Evolutionary conservation across 2,888 invertebrate species (phyloP), one percentile per base, ranked within the genome.

Genomic region (Oscheius sp.): DNA sequence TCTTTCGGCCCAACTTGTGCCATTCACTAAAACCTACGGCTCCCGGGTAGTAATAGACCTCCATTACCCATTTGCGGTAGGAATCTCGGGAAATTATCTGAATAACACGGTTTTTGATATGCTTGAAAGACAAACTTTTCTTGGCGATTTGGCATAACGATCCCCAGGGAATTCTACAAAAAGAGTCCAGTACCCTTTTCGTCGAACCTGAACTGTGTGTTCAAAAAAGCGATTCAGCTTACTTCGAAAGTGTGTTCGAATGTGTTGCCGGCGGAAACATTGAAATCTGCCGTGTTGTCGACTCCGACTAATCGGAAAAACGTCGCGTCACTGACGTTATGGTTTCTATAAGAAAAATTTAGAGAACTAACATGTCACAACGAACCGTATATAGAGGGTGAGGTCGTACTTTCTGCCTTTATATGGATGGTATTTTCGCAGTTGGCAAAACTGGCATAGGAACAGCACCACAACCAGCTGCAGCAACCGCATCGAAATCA

Each of bases 131-230:
- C 4, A 21, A 29, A 84, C 84, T 68, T 88, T 88, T 73, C 86
- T 76, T 2, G 87, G 88, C 13, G 86, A 87, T 70, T 84, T 85
- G 7, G 85, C 85, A 63, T 86, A 88, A 33, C 88, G 82, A 79
- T 88, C 87, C 42, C 84, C 81, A n/a, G 88, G 88, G 68, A 88
- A 88, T 71, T 88, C 88, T 70, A 88, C 88, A 72, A 88, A 88
- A 57, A 88, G 74, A 42, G 88, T 88, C 88, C 88, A 88, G 73
- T 80, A 88, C 4, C 88, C 88, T 74, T 88, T 88, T 51, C 88
- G 75, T 59, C 84, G 82, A 29, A 88, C 87, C 86, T 86, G 74
- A 33, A 79, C 77, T 42, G 42, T 21, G n/a, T 55, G 21, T 5
- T 55, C 3, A 5, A 10, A 7, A 7, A 7, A 29, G 29, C 10